Base-by-base conservation (phyloP, 2,113 vertebrate genomes). In the Pollachius pollachius region DNA sequence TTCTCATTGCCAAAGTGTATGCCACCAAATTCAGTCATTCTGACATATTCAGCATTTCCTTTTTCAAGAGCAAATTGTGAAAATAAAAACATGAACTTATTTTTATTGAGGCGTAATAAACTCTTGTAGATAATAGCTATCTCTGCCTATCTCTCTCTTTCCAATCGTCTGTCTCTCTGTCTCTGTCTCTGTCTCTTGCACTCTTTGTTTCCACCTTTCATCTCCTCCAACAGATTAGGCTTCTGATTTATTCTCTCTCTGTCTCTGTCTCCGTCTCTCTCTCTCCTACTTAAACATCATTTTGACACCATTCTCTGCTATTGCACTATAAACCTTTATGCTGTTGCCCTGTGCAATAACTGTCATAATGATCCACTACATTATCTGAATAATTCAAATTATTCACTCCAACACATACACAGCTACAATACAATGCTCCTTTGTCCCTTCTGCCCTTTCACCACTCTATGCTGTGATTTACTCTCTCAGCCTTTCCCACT, bases 1-100 rank as follows among this genome's bases (percentile, higher is more conserved):
- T 89, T 89, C 79, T 87, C 85, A 87, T 89, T 88, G 87, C 77
- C 61, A 69, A 85, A 88, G 81, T 85, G 79, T 70, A 82, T 74
- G 70, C 75, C 80, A 79, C 82, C 79, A 16, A 79, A 81, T 79
- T 68, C 54, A 13, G 62, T 67, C 41, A 77, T 81, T 77, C 77
- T 82, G 71, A 78, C 81, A 71, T 76, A 76, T 85, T 81, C 75
- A 74, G 72, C 78, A 76, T 80, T 85, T 77, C 71, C 80, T 73
- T 74, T 74, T 83, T 70, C 66, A 62, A 70, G 58, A 52, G 15
- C 25, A 63, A 34, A 17, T n/a, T 30, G 5, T 4, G 52, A 68
- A 75, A 75, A 74, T 62, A 56, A 68, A 41, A 63, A 25, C 37
- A 48, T 12, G 41, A 13, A 48, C 41, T 11, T 12, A 48, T 48